Evolutionary conservation across 2,888 invertebrate genomes (phyloP).

Genomic region (Zonitis immaculata): DNA sequence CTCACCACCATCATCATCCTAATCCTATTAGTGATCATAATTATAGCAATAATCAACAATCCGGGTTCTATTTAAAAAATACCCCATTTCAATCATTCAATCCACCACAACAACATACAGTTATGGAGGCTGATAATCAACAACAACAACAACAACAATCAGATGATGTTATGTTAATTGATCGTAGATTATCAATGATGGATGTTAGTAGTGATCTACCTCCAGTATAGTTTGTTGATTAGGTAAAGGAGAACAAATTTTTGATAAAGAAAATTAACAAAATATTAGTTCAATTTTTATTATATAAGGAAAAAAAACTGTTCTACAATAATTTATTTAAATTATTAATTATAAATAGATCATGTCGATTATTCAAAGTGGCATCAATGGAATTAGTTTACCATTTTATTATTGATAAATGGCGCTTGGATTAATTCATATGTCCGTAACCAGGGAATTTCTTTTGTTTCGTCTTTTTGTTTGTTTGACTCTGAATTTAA

Average conservation of each 20-base stretch:
- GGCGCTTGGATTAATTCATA: too few species aligned
- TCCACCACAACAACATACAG: slow-evolving; percentile 9
- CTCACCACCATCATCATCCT: too few species aligned
- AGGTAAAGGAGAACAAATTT: not conserved
- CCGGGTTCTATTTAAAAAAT: not conserved
- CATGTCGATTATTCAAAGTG: too few species aligned
- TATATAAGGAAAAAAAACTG: too few species aligned
- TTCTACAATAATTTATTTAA: too few species aligned
- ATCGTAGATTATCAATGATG: slow-evolving; percentile 36
- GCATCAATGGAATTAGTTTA: too few species aligned
- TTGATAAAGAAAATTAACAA: slow-evolving; percentile 2
- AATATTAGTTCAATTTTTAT: slow-evolving; percentile 25
- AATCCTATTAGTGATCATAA: not conserved
- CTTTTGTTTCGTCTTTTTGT: too few species aligned
- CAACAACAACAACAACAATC: too few species aligned
- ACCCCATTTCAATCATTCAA: not conserved
- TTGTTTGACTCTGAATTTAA: too few species aligned
- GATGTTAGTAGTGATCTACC: slow-evolving; percentile 40
- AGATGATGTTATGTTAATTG: slow-evolving; percentile 17
- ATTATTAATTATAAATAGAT: too few species aligned
- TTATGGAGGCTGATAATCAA: slow-evolving; percentile 9
- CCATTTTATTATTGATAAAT: too few species aligned
- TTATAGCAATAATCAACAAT: slow-evolving; percentile 10
- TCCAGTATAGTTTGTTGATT: slow-evolving; percentile 22
- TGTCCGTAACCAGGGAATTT: too few species aligned